Conservation (phyloP, 2,113 vertebrate species). For the Macrotis lagotis region DNA sequence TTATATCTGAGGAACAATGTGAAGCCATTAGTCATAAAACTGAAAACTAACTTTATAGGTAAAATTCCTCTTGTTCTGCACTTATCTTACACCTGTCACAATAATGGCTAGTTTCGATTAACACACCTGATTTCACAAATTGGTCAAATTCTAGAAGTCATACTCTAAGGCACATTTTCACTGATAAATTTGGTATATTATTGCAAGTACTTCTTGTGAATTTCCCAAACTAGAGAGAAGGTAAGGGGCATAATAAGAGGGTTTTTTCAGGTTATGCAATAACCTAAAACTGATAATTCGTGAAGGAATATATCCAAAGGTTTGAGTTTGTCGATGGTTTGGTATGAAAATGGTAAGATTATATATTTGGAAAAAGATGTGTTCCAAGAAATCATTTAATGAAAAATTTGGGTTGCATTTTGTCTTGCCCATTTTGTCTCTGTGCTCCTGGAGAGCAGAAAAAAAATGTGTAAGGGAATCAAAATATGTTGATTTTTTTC, state of each 20-base stretch:
- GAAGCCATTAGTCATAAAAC: background rate
- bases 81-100: background rate
- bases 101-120: background rate
- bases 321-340: background rate
- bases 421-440: background rate
- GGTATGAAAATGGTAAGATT: background rate
- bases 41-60: slow-evolving; percentile 2
- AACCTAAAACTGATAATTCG: background rate
- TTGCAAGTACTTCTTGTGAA: background rate
- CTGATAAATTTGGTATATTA: background rate
- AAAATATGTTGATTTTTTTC: too few species aligned
- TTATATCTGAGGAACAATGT: background rate
- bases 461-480: too few species aligned
- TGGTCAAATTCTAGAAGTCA: background rate
- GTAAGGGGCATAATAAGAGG: background rate
- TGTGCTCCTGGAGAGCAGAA: background rate
- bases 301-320: background rate
- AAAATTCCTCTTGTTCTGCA: background rate
- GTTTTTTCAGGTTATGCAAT: background rate
- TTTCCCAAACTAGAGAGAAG: background rate
- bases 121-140: slow-evolving; percentile 3
- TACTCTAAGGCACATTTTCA: background rate
- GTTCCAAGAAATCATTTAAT: background rate
- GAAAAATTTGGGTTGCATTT: background rate
- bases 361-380: background rate